Evolutionary conservation across 2,113 vertebrate genomes (phyloP).

Genomic region (Mus pahari): DNA sequence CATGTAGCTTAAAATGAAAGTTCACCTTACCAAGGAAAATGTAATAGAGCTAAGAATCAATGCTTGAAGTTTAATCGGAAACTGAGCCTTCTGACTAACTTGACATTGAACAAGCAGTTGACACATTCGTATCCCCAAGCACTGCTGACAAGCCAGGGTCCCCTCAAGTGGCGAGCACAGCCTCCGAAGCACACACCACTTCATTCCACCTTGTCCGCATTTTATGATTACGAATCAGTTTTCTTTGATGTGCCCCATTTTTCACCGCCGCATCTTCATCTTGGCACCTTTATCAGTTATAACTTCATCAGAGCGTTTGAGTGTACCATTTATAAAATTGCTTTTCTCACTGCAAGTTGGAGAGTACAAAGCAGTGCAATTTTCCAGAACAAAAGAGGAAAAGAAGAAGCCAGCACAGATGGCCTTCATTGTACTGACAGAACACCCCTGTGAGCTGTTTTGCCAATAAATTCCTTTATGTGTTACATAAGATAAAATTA

Average conservation of each 20-base stretch:
- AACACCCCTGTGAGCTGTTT: constrained; percentile 70
- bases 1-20: constrained; percentile 54
- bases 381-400: constrained; percentile 76
- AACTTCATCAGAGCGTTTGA: constrained; percentile 87
- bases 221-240: constrained; percentile 85
- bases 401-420: constrained; percentile 74
- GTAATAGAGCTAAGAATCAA: constrained; percentile 35
- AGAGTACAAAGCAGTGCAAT: constrained; percentile 73
- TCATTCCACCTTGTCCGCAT: constrained; percentile 52
- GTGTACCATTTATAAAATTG: constrained; percentile 85
- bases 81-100: constrained; percentile 55
- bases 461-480: constrained; percentile 71
- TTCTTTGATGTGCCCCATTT: constrained; percentile 86
- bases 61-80: neutral
- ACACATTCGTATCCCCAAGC: constrained; percentile 66
- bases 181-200: neutral
- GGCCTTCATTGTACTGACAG: constrained; percentile 80
- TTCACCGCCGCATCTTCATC: constrained; percentile 80
- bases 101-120: constrained; percentile 75
- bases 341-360: constrained; percentile 81
- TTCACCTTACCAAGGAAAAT: constrained; percentile 58
- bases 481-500: constrained; percentile 79
- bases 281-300: constrained; percentile 84
- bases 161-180: constrained; percentile 71
- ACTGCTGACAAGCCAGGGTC: constrained; percentile 68